phyloP scores from a whole-genome alignment of 2,797 vertebrate genomes.

The Xiphorhynchus erythropygius region DNA sequence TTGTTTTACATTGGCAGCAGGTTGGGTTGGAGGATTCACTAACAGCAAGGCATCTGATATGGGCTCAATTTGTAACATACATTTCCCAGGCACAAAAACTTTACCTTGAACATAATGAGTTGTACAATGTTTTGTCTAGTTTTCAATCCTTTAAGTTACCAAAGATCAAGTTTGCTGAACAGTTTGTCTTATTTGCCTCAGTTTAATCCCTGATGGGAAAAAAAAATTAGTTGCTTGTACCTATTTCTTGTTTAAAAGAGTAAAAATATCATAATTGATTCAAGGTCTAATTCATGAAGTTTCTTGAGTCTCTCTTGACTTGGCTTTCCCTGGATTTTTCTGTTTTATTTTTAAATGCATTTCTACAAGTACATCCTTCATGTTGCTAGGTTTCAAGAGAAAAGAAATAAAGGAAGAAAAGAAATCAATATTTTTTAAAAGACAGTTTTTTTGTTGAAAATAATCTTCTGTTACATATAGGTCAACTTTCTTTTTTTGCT shows the following conservation, averaged over 20 bases:
- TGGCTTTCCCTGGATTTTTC: not conserved
- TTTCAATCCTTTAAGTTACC: not conserved
- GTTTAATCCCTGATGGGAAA: not conserved
- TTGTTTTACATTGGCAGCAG: not conserved
- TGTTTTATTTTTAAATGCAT: conserved; percentile 2
- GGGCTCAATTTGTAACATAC: not conserved
- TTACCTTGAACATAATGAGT: not conserved
- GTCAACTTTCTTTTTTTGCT: not conserved
- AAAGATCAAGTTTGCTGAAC: not conserved
- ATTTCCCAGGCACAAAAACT: not conserved
- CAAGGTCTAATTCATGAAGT: not conserved
- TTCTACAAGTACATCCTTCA: not conserved
- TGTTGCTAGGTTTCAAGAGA: conserved; percentile 24
- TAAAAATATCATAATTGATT: not conserved
- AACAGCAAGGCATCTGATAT: not conserved
- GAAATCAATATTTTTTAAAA: not conserved
- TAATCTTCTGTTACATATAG: not conserved
- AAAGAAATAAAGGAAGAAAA: conserved; percentile 13
- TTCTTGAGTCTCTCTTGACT: not conserved
- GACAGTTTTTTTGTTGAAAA: not conserved
- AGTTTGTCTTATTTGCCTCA: not conserved
- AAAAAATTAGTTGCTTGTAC: not conserved
- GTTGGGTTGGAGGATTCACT: not conserved
- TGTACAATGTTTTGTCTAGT: conserved; percentile 5
- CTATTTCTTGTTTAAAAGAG: not conserved